Percentiles rank a stretch among this genome's conserved stretches.
These are phyloP conservation scores for Ceratosolen fusciceps DNA, from an alignment of 1,140 invertebrate genomes.

Conservation along the genomic window DNA sequence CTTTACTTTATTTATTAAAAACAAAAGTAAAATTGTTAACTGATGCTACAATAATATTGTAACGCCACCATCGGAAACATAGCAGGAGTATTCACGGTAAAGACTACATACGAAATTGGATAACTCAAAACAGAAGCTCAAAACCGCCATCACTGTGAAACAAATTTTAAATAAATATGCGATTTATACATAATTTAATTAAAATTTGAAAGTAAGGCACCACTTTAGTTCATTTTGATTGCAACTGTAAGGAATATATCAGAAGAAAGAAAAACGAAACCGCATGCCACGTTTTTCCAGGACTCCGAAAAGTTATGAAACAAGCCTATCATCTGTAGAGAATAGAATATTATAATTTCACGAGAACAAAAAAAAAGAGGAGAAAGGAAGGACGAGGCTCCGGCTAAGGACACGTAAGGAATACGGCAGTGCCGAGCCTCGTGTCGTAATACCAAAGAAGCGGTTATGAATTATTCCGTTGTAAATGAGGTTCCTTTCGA, in stretches of 20 bases:
- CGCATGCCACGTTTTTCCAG: constrained; percentile 42
- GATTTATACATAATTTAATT: constrained; percentile 27
- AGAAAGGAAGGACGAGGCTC: constrained; percentile 42
- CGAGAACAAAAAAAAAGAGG: constrained; percentile 13
- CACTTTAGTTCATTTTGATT: constrained; percentile 44
- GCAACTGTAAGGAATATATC: constrained; percentile 40
- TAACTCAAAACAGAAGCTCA: constrained; percentile 11
- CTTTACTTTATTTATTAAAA: constrained; percentile 23
- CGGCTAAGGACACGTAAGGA: constrained; percentile 37
- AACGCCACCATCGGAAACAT: not conserved
- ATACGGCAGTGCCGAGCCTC: constrained; percentile 50
- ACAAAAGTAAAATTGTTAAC: constrained; percentile 19
- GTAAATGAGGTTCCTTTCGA: constrained; percentile 57
- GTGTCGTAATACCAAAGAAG: constrained; percentile 66
- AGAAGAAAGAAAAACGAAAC: constrained; percentile 39
- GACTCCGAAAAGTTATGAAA: not conserved
- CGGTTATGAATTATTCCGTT: constrained; percentile 62
- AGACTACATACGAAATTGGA: constrained; percentile 3
- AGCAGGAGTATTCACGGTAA: not conserved
- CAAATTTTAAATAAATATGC: constrained; percentile 14
- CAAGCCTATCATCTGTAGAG: not conserved
- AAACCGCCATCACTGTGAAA: constrained; percentile 25
- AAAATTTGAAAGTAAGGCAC: constrained; percentile 35
- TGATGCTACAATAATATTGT: not conserved
- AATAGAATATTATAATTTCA: constrained; percentile 35